Base-by-base conservation (phyloP, 2,113 vertebrate genomes). In the Chaetorhynchus papuensis region DNA sequence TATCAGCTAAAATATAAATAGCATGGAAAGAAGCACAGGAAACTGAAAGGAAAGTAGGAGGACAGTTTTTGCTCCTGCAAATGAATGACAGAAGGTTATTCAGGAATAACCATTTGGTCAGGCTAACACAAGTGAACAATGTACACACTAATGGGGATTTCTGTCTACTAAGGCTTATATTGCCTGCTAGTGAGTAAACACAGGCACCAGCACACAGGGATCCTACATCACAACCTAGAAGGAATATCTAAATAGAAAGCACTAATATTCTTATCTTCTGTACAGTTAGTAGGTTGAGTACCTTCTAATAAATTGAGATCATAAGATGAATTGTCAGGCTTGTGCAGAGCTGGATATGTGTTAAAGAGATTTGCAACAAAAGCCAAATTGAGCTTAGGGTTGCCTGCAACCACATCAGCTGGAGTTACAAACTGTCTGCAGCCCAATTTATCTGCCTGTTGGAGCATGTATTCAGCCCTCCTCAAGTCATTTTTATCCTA, bases 291-390 rank as follows among this genome's bases (percentile, higher is more conserved):
- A 88, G 88, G 54, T 91, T 93, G 30, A 96, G 74, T 97, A 99
- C 99, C 98, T 98, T 99, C 99, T 95, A 99, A 96, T 87, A 98
- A 97, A 77, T 97, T 96, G 33, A 97, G 65, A 88, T 99, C 98
- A 7, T 98, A 98, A 95, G 97, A 96, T 56, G 97, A 98, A 86
- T 68, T 95, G 27, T 97, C 92, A 77, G 96, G 96, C 79, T 94
- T 98, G 87, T 98, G 96, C 83, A 99, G 94, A 74, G 98, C 96
- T 22, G 99, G 99, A 45, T 99, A 98, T 89, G 97, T 98, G 97
- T 99, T 99, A 98, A 99, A 99, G 60, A 99, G 97, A 97, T 99
- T 99, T 92, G 99, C 99, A 54, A 99, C 99, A 60, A 99, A 99
- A 87, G 99, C 99, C 96, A 98, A 94, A 98, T 99, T 99, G 87